Conservation (phyloP, 64 coral and sea anemone genomes). For the Stichodactyla mertensii region DNA sequence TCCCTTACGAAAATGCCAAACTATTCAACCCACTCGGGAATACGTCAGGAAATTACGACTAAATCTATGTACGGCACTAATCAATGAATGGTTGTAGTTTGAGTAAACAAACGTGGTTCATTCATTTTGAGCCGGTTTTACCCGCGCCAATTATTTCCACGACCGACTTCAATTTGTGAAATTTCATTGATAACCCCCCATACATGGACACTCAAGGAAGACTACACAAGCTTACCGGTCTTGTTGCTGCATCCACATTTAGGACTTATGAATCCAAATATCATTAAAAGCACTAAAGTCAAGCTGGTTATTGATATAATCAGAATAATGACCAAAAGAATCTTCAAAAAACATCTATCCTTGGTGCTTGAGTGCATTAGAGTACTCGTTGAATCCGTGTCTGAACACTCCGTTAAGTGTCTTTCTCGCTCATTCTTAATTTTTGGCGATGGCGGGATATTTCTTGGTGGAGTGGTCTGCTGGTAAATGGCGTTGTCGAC, state of each 20-base stretch:
- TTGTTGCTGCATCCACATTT: background rate
- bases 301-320: background rate
- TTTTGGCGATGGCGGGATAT: background rate
- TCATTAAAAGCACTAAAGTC: background rate
- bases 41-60: background rate
- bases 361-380: background rate
- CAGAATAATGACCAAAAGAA: background rate
- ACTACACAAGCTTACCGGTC: background rate
- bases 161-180: background rate
- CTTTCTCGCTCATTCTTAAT: background rate
- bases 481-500: background rate
- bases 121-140: background rate
- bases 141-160: background rate
- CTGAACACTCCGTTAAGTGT: conserved; percentile 3
- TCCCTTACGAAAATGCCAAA: background rate
- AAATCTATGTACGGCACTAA: background rate
- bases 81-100: background rate
- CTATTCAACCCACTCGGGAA: background rate
- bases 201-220: background rate
- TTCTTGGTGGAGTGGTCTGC: background rate
- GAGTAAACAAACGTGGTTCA: conserved; percentile 12
- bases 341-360: background rate
- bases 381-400: background rate
- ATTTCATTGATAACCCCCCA: background rate
- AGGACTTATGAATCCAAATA: background rate